Percentiles rank a stretch among this genome's conserved stretches.
Evolutionary conservation across 1,140 invertebrate species (phyloP).

Genomic region (Sweltsa coloradensis): DNA sequence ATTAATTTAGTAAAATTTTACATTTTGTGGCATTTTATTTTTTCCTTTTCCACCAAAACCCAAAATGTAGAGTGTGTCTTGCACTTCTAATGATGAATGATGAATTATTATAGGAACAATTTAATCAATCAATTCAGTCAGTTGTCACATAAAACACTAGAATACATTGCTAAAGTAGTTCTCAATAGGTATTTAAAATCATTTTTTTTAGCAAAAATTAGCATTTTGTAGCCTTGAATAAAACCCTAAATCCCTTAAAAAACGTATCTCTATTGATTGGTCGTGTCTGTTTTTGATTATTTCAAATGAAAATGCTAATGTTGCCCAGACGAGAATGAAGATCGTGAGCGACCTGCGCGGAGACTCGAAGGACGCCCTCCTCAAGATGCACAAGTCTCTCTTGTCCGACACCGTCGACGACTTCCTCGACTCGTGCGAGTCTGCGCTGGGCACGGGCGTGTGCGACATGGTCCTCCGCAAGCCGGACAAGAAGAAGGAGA

Average conservation of each 20-base stretch:
- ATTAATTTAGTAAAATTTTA: too few species aligned
- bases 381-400: conserved; percentile 47
- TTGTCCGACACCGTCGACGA: conserved; percentile 50
- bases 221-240: not conserved
- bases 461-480: conserved; percentile 80
- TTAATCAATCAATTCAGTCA: too few species aligned
- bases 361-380: conserved; percentile 47
- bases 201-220: too few species aligned
- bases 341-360: conserved; percentile 37
- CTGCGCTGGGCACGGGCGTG: conserved; percentile 43
- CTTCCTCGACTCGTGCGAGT: conserved; percentile 61
- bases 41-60: too few species aligned
- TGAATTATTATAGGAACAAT: too few species aligned
- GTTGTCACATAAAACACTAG: too few species aligned
- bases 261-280: too few species aligned
- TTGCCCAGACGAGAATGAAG: conserved; percentile 33
- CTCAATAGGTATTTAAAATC: too few species aligned
- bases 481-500: conserved; percentile 78
- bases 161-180: too few species aligned
- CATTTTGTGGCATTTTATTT: too few species aligned
- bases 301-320: conserved; percentile 1
- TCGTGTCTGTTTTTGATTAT: not conserved
- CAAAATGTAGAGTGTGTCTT: too few species aligned
- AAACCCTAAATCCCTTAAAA: not conserved
- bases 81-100: too few species aligned